A percentile compares a stretch with the other conserved stretches of the same genome.
phyloP scores from a whole-genome alignment of 2,113 vertebrate species.

The Tragelaphus buxtoni region DNA sequence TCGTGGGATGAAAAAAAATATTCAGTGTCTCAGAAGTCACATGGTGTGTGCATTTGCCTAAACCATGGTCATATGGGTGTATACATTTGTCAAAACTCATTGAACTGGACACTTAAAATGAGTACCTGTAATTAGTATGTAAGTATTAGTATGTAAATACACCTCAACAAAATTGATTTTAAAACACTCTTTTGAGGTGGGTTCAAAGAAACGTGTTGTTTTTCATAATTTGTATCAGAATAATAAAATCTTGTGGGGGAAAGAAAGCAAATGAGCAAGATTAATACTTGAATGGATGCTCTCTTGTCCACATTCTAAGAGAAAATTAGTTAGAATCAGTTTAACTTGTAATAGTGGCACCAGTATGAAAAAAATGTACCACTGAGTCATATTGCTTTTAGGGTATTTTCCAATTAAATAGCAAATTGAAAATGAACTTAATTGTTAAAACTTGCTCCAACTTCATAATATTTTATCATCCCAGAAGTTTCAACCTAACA shows the following conservation, averaged over 20 bases:
- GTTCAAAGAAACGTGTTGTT: not conserved
- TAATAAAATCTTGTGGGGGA: not conserved
- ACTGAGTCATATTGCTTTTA: not conserved
- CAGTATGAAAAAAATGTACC: not conserved
- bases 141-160: not conserved
- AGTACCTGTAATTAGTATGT: not conserved
- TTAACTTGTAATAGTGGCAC: not conserved
- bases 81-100: not conserved
- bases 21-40: not conserved
- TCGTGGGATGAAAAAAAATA: not conserved
- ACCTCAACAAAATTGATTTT: not conserved
- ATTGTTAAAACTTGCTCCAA: not conserved
- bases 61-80: not conserved
- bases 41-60: not conserved
- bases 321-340: slow-evolving; percentile 21
- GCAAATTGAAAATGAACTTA: not conserved
- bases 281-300: not conserved
- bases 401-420: not conserved
- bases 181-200: not conserved
- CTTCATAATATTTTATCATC: not conserved
- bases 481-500: not conserved
- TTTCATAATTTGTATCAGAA: not conserved
- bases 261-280: not conserved
- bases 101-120: not conserved
- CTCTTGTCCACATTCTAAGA: not conserved